Evolutionary conservation across 2,888 invertebrate species (phyloP).

Genomic region (Drosophila macrothrix): DNA sequence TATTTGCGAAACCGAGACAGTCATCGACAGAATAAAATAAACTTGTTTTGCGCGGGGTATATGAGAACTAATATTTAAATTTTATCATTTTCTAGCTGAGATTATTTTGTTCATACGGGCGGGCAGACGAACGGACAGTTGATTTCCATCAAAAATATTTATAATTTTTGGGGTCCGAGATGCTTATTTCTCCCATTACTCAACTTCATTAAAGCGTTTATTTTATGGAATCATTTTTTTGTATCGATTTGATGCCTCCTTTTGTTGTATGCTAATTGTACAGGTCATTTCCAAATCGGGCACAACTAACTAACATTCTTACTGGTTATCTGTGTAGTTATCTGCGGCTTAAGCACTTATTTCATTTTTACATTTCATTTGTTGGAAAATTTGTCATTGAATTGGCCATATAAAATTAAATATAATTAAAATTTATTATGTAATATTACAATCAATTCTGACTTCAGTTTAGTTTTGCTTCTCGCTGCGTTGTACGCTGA

Average conservation of each 20-base stretch:
- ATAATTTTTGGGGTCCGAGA: not conserved
- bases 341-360: not conserved
- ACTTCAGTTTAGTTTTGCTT: constrained; percentile 15
- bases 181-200: not conserved
- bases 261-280: not conserved
- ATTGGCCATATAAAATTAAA: not conserved
- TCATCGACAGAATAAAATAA: not conserved
- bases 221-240: not conserved
- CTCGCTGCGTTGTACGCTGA: not conserved
- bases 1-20: not conserved
- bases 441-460: constrained; percentile 11
- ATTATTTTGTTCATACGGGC: no score
- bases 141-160: not conserved
- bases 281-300: not conserved
- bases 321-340: not conserved
- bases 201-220: no score
- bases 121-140: not conserved
- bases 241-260: not conserved
- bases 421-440: not conserved
- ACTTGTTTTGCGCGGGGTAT: not conserved
- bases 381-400: not conserved
- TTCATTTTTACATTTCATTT: not conserved
- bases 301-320: not conserved
- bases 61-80: not conserved
- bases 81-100: not conserved